Evolutionary conservation across 2,888 invertebrate species (phyloP).

Genomic region (Julus scanicus): DNA sequence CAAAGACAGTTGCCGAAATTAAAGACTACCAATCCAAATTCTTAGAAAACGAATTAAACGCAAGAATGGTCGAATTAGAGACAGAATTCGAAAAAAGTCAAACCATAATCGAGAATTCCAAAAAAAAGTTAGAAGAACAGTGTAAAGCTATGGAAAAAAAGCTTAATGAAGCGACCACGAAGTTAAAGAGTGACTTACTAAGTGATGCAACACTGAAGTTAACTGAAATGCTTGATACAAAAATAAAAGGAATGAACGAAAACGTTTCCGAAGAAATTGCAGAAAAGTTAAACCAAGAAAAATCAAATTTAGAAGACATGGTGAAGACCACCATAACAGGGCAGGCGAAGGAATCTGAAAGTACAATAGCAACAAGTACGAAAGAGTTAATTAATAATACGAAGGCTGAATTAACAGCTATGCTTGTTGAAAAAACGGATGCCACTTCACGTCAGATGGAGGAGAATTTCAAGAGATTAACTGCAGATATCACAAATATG

Average conservation of each 20-base stretch:
- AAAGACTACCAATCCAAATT: background rate
- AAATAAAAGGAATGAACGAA: background rate
- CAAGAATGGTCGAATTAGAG: background rate
- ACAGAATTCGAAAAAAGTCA: background rate
- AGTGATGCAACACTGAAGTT: background rate
- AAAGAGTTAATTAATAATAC: background rate
- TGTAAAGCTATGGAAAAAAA: background rate
- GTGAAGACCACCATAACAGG: background rate
- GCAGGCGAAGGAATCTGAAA: background rate
- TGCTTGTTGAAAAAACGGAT: background rate
- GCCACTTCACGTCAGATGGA: background rate
- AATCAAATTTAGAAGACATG: background rate
- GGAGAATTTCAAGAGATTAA: background rate
- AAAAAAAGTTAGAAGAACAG: background rate
- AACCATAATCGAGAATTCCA: background rate
- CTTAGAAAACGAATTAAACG: background rate
- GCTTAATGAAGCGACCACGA: background rate
- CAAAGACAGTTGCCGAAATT: background rate
- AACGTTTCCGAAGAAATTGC: background rate
- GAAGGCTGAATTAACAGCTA: background rate
- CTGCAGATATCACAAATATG: background rate
- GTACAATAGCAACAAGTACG: background rate
- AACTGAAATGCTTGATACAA: background rate
- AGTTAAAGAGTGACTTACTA: background rate
- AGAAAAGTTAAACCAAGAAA: background rate